Evolutionary conservation across 2,113 vertebrate genomes (phyloP), one percentile per base, ranked within the genome.

Genomic region (Varanus komodoensis): DNA sequence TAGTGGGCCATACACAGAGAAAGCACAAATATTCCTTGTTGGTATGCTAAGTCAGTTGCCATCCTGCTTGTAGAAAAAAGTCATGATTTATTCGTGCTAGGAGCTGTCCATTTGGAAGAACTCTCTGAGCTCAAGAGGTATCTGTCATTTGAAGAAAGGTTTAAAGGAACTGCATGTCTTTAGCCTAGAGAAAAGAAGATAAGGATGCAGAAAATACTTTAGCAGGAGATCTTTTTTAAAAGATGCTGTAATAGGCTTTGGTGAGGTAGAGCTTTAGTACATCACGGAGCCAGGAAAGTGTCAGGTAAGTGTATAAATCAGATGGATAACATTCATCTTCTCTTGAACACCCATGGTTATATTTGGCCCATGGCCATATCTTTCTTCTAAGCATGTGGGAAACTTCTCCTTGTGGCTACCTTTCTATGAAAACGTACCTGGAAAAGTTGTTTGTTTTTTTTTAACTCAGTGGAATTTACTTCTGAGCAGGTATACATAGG

Each of bases 301-400:
- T 29, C 17, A 8, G n/a, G 11, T 52, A 86, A 34, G 50, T n/a
- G 23, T 48, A 6, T 61, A 27, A 77, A 77, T 29, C 61, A 32
- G 25, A 23, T 86, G 50, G 69, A 61, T 23, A 57, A 29, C 11
- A 14, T 57, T 11, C 19, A 8, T 2, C 9, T 77, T 74, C 21
- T 25, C 25, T 78, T 19, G 50, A 87, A 80, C 44, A 44, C 23
- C 29, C 15, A 32, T 19, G 82, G 74, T 34, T 73, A 29, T 75
- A n/a, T 8, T 0, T 80, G 73, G 52, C 27, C 54, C 69, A 17
- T 23, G 34, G 8, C 25, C 23, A 0, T 23, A 48, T 15, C 14
- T 82, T 90, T 82, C 79, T 74, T 91, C 91, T 87, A 69, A 82
- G 27, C 79, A 77, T 89, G 64, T 64, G n/a, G 54, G 74, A 91